A percentile compares a stretch with the other conserved stretches of the same genome.
phyloP scores from a whole-genome alignment of 1,140 invertebrate genomes.

The Nephila pilipes region DNA sequence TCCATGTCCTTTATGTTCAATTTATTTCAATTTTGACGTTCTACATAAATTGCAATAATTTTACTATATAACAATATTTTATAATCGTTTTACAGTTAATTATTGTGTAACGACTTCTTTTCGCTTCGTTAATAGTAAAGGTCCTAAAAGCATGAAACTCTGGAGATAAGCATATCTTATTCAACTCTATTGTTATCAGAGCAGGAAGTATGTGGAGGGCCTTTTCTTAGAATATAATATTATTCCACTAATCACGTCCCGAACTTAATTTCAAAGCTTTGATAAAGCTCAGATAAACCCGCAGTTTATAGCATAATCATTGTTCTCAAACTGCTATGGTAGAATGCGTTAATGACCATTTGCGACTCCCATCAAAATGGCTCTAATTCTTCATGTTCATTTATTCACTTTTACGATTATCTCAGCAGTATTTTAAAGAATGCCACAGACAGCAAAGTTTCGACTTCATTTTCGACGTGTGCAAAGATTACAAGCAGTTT shows the following conservation, averaged over 20 bases:
- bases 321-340: not conserved
- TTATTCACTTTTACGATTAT: not conserved
- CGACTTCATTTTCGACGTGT: too few relatives aligned
- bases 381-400: not conserved
- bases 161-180: not conserved
- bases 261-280: not conserved
- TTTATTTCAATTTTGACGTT: too few relatives aligned
- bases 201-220: not conserved
- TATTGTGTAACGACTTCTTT: too few relatives aligned
- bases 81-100: too few relatives aligned
- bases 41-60: too few relatives aligned
- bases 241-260: not conserved
- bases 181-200: not conserved
- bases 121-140: too few relatives aligned
- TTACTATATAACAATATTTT: too few relatives aligned
- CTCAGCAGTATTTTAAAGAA: not conserved
- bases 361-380: not conserved
- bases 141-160: too few relatives aligned
- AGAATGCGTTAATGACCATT: constrained; percentile 6
- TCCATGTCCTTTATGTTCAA: too few relatives aligned
- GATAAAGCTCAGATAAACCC: not conserved
- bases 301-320: not conserved
- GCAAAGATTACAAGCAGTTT: too few relatives aligned
- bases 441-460: not conserved
- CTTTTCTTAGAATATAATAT: not conserved